Percentiles rank a stretch among this genome's conserved stretches.
These are phyloP conservation scores for Alca torda DNA, from an alignment of 2,797 vertebrate species.

Conservation along the genomic window DNA sequence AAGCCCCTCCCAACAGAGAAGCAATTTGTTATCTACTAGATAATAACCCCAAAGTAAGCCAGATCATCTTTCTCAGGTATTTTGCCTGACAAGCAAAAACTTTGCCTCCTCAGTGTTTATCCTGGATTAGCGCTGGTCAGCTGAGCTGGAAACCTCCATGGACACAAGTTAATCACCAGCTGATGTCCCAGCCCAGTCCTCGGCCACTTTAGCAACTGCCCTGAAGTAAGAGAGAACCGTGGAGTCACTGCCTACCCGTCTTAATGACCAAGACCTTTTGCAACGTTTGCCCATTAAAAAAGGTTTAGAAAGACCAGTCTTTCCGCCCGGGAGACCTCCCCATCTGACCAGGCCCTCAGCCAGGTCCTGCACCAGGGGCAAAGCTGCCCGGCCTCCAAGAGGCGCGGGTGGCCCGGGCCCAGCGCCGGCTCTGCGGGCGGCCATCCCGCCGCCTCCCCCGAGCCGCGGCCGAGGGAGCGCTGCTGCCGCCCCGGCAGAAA, in stretches of 20 bases:
- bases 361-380: neutral
- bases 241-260: neutral
- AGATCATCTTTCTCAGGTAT: neutral
- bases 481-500: neutral
- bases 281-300: neutral
- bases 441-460: neutral
- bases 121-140: neutral
- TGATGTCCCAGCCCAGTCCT: neutral
- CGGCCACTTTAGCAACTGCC: neutral
- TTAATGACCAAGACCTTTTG: neutral
- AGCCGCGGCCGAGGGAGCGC: neutral
- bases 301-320: neutral
- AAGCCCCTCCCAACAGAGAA: neutral
- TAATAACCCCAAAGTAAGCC: fast-evolving
- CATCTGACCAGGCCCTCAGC: neutral
- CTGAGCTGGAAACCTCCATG: neutral
- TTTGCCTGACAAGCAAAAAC: neutral
- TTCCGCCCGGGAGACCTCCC: neutral
- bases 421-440: neutral
- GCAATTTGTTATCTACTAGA: neutral
- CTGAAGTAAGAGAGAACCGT: neutral
- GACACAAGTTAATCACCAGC: neutral
- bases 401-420: neutral
- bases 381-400: fast-evolving
- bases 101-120: neutral